Percentiles rank a stretch among this genome's conserved stretches.
Evolutionary conservation across 2,797 vertebrate genomes (phyloP).

Genomic region (Lacerta viridis): DNA sequence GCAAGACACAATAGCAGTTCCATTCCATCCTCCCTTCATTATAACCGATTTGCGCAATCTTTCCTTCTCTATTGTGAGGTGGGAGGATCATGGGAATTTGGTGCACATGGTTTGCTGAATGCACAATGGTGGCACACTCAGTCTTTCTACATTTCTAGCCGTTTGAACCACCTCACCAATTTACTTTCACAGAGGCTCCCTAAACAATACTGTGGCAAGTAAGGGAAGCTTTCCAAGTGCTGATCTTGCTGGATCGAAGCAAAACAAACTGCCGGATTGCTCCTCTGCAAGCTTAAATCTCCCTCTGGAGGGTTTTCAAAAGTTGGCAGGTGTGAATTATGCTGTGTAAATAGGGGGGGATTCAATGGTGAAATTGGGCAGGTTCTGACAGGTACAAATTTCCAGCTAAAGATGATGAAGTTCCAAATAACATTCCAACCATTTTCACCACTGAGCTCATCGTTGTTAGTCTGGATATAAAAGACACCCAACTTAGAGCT

Average conservation of each 20-base stretch:
- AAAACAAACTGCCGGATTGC: neutral
- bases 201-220: conserved; percentile 2
- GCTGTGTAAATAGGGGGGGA: conserved; percentile 19
- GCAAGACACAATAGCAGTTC: too few relatives aligned
- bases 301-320: conserved; percentile 23
- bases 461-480: neutral
- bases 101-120: neutral
- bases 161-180: neutral
- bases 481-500: neutral
- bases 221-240: conserved; percentile 14
- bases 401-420: conserved; percentile 10
- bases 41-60: neutral
- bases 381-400: conserved; percentile 30
- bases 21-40: too few relatives aligned
- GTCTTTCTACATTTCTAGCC: neutral
- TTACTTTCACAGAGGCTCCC: conserved; percentile 3
- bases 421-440: conserved; percentile 14
- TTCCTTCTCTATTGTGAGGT: neutral
- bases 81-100: neutral
- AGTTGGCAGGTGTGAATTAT: conserved; percentile 27
- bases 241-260: conserved; percentile 15
- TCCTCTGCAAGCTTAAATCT: conserved; percentile 16
- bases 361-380: conserved; percentile 33
- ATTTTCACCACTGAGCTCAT: neutral
- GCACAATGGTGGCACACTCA: neutral